These are phyloP conservation scores for Dasysyrphus albostriatus DNA, from an alignment of 2,888 invertebrate species.

Conservation along the genomic window DNA sequence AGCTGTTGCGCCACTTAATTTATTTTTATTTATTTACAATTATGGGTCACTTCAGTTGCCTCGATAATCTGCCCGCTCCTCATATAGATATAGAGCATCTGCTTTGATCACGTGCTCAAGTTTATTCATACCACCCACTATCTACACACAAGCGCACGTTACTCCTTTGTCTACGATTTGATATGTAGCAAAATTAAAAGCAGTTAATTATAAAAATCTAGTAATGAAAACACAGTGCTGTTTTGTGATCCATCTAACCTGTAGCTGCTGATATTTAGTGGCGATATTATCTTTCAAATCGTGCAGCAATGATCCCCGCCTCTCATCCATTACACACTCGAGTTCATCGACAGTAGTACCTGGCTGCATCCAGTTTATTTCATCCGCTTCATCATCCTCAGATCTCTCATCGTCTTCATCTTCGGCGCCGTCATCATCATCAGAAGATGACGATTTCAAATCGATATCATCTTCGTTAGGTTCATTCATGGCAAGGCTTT, in stretches of 20 bases:
- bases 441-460: constrained; percentile 42
- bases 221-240: background rate
- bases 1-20: too few species aligned
- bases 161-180: constrained; percentile 15
- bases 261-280: constrained; percentile 77
- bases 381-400: constrained; percentile 75
- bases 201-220: constrained; percentile 7
- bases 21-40: too few species aligned
- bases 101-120: background rate
- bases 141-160: background rate
- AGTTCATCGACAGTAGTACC: constrained; percentile 81
- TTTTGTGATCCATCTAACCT: constrained; percentile 68
- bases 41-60: too few species aligned
- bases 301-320: constrained; percentile 79
- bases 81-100: background rate
- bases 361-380: constrained; percentile 81
- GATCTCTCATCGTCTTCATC: constrained; percentile 75
- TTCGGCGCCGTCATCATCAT: constrained; percentile 43
- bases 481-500: constrained; percentile 53
- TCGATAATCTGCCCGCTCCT: background rate
- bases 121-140: background rate
- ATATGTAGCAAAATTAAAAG: constrained; percentile 12
- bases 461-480: constrained; percentile 17
- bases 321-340: constrained; percentile 77
- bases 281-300: constrained; percentile 79